phyloP scores from a whole-genome alignment of 1,140 invertebrate species.

The Eriocheir sinensis region DNA sequence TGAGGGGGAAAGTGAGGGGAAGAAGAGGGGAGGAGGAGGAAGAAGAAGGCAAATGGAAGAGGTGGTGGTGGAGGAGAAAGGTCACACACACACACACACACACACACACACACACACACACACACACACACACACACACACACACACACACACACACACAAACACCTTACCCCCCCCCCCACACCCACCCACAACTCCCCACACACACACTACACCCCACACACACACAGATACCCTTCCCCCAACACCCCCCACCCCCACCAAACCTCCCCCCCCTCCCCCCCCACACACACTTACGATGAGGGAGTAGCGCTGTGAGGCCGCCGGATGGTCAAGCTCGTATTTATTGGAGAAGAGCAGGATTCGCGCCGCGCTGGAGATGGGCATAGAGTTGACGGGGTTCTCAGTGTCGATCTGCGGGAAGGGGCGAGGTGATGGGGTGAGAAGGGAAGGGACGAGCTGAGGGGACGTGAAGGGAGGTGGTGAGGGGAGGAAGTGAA shows the following conservation, averaged over 20 bases:
- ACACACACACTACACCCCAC: not conserved
- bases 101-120: not conserved
- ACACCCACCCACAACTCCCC: too few relatives aligned
- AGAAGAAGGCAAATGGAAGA: not conserved
- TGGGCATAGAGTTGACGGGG: conserved; percentile 72
- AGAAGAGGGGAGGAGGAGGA: not conserved
- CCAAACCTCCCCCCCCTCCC: not conserved
- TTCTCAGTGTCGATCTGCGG: conserved; percentile 73
- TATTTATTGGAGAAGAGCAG: conserved; percentile 74
- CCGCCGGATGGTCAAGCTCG: conserved; percentile 51
- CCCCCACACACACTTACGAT: conserved; percentile 43
- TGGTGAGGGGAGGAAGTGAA: not conserved
- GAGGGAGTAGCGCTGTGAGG: conserved; percentile 71
- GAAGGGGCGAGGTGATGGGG: not conserved
- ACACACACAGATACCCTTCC: not conserved
- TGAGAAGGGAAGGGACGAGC: not conserved
- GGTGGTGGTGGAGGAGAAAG: not conserved
- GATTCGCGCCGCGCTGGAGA: conserved; percentile 63
- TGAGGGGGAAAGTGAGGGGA: not conserved
- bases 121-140: too few relatives aligned
- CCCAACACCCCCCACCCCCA: not conserved
- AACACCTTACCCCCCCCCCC: too few relatives aligned
- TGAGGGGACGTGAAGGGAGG: not conserved
- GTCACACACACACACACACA: too few relatives aligned
- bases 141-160: not conserved